Conservation (phyloP, 2,113 vertebrate species). For the Cnemophilus loriae region DNA sequence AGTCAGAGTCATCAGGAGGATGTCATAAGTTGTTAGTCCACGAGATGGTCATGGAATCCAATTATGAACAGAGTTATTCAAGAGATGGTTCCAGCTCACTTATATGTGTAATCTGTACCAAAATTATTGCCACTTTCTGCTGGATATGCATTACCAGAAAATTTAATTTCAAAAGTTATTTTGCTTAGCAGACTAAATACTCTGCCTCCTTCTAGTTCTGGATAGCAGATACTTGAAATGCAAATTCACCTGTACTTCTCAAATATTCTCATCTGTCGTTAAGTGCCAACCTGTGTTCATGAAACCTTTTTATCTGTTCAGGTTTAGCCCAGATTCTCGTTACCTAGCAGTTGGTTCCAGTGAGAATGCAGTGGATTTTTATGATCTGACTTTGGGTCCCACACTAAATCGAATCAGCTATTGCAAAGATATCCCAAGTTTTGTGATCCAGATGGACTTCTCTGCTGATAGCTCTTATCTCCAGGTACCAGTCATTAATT, state of each 20-base stretch:
- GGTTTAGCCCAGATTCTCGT: slow-evolving; percentile 91
- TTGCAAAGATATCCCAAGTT: slow-evolving; percentile 93
- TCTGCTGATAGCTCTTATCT: slow-evolving; percentile 88
- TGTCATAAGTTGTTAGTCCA: background rate
- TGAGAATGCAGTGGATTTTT: slow-evolving; percentile 95
- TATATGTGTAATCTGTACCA: background rate
- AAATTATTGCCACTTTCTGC: background rate
- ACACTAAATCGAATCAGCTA: slow-evolving; percentile 91
- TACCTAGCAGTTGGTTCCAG: slow-evolving; percentile 92
- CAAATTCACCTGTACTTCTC: background rate
- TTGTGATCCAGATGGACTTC: slow-evolving; percentile 96
- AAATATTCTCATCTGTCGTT: background rate
- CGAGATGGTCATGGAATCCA: background rate
- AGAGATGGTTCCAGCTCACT: background rate
- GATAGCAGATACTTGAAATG: background rate
- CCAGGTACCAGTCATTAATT: slow-evolving; percentile 77
- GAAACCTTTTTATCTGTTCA: slow-evolving; percentile 37
- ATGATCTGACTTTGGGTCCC: slow-evolving; percentile 89
- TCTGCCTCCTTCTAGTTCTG: background rate
- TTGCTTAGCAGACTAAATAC: background rate
- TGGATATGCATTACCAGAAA: background rate
- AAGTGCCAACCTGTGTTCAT: background rate
- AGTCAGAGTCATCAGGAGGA: background rate
- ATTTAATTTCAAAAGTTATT: background rate
- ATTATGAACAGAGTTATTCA: background rate